Conservation (phyloP, 2,888 invertebrate species). For the Eilema caniola region DNA sequence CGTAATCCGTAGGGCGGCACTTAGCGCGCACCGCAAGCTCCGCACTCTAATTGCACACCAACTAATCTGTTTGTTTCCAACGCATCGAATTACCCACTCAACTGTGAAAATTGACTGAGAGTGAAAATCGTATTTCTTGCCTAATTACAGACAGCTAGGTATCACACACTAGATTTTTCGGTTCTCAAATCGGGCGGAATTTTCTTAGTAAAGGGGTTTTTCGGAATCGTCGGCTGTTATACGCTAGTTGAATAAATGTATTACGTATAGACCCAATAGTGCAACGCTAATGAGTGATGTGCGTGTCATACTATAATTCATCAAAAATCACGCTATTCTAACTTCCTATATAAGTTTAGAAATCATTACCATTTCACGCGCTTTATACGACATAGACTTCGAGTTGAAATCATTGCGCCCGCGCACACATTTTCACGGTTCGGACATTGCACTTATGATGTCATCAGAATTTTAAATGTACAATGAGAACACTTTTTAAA, state of each 20-base stretch:
- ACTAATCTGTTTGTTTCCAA: constrained; percentile 83
- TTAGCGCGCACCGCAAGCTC: constrained; percentile 80
- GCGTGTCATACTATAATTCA: constrained; percentile 28
- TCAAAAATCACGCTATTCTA: constrained; percentile 35
- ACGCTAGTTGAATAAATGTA: background rate
- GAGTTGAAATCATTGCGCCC: constrained; percentile 48
- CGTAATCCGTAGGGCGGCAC: constrained; percentile 84
- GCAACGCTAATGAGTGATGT: constrained; percentile 3
- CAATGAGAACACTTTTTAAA: constrained; percentile 37
- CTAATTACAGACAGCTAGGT: background rate
- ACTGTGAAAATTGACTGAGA: constrained; percentile 44
- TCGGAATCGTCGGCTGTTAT: background rate
- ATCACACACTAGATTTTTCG: background rate
- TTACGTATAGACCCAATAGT: background rate
- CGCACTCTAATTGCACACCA: constrained; percentile 80
- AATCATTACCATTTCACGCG: constrained; percentile 46
- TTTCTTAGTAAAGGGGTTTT: background rate
- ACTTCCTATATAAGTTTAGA: constrained; percentile 40
- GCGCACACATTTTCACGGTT: constrained; percentile 50
- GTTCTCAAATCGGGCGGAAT: background rate
- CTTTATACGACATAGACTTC: constrained; percentile 33
- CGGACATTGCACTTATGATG: constrained; percentile 61
- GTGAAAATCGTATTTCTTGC: constrained; percentile 6
- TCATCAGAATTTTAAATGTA: constrained; percentile 46
- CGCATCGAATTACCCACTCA: constrained; percentile 68